Percentiles rank a stretch among this genome's conserved stretches.
phyloP scores from a whole-genome alignment of 2,113 vertebrate genomes.

The Anolis carolinensis region DNA sequence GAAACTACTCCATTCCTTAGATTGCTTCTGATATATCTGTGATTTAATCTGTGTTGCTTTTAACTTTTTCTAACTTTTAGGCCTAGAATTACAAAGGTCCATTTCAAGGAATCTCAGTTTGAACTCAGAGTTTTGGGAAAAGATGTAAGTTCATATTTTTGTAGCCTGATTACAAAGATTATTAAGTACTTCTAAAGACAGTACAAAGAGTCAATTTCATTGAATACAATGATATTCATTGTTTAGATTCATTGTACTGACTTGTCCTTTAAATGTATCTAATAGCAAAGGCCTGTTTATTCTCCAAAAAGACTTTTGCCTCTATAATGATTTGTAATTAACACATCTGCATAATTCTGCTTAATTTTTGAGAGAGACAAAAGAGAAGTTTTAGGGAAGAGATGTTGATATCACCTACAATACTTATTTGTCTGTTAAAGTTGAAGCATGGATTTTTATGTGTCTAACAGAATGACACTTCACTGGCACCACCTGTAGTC shows the following conservation, averaged over 20 bases:
- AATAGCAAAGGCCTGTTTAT: not conserved
- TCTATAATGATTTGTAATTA: not conserved
- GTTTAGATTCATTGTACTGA: no score
- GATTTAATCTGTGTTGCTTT: not conserved
- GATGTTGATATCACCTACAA: not conserved
- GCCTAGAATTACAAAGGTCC: slow-evolving; percentile 92
- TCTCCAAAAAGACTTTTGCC: not conserved
- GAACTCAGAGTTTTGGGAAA: slow-evolving; percentile 88
- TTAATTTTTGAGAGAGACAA: not conserved
- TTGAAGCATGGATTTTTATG: not conserved
- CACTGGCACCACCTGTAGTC: not conserved
- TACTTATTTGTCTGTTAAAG: not conserved
- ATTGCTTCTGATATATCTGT: not conserved
- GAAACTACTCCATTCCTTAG: not conserved
- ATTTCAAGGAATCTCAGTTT: slow-evolving; percentile 91
- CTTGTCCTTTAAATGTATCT: not conserved
- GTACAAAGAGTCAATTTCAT: not conserved
- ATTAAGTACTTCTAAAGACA: not conserved
- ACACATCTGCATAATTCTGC: not conserved
- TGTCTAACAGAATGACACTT: not conserved
- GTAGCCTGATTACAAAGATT: not conserved
- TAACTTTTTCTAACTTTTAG: slow-evolving; percentile 69
- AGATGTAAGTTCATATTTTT: slow-evolving; percentile 84
- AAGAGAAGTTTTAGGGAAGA: not conserved
- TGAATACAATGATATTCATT: not conserved